Percentiles rank a stretch among this genome's conserved stretches.
phyloP scores from a whole-genome alignment of 2,888 invertebrate species.

The Eristalinus aeneus region DNA sequence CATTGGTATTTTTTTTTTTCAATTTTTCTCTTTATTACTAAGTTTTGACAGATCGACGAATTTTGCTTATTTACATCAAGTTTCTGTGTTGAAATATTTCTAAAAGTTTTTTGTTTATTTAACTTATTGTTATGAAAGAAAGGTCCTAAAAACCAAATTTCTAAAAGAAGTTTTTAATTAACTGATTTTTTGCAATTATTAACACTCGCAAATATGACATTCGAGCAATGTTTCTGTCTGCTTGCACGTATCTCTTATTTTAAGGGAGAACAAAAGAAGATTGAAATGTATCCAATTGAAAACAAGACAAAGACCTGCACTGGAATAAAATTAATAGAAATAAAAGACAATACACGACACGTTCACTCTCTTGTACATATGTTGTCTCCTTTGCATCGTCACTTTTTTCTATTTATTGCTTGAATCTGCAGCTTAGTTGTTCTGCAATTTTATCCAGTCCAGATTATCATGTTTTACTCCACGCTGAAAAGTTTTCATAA shows the following conservation, averaged over 20 bases:
- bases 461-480: not conserved
- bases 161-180: not conserved
- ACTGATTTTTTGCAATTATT: not conserved
- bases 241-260: too few relatives aligned
- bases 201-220: not conserved
- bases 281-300: slow-evolving; percentile 11
- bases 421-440: not conserved
- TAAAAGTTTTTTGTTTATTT: not conserved
- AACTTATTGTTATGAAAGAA: not conserved
- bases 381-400: slow-evolving; percentile 19
- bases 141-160: not conserved
- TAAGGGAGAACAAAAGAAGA: not conserved
- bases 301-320: slow-evolving; percentile 36
- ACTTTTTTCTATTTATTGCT: not conserved
- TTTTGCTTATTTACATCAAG: not conserved
- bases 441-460: not conserved
- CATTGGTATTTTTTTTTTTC: too few relatives aligned
- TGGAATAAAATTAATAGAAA: slow-evolving; percentile 35
- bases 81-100: not conserved
- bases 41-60: not conserved
- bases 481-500: not conserved
- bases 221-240: too few relatives aligned
- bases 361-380: not conserved
- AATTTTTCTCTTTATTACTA: not conserved
- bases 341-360: slow-evolving; percentile 17